Percentiles rank a stretch among this genome's conserved stretches.
Evolutionary conservation across 2,113 vertebrate species (phyloP).

Genomic region (Parotia lawesii): DNA sequence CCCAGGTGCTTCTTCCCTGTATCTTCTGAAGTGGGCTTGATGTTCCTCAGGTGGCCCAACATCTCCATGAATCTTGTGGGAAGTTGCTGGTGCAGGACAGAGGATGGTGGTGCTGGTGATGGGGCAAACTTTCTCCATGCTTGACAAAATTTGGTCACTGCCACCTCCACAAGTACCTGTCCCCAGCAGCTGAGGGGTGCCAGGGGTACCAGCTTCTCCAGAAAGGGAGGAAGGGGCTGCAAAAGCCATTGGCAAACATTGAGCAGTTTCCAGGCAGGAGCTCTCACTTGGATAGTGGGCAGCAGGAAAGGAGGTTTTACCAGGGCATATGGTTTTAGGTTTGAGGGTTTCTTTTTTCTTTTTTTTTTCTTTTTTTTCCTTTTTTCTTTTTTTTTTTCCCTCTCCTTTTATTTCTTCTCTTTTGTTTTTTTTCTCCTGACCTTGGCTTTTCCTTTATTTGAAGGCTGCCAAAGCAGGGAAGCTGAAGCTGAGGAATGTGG

Average conservation of each 20-base stretch:
- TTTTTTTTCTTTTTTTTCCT: not conserved
- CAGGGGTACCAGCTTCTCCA: not conserved
- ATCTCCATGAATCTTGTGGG: not conserved
- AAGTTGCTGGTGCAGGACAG: not conserved
- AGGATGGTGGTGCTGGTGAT: not conserved
- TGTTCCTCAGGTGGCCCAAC: not conserved
- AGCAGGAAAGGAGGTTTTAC: not conserved
- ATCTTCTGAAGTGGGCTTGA: not conserved
- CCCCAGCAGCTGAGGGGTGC: not conserved
- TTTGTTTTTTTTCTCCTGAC: not conserved
- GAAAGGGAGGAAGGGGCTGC: not conserved
- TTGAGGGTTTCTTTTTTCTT: rapidly evolving
- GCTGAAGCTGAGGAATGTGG: not conserved
- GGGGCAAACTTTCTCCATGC: rapidly evolving
- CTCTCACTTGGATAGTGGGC: not conserved
- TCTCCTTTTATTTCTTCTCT: rapidly evolving
- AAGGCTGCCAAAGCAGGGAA: not conserved
- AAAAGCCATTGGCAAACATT: not conserved
- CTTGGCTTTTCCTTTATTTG: not conserved
- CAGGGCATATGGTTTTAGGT: rapidly evolving
- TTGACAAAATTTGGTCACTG: not conserved
- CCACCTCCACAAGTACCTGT: not conserved
- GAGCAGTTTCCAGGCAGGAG: not conserved
- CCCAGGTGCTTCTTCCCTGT: not conserved
- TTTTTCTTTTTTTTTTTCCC: no score